Evolutionary conservation across 2,888 invertebrate genomes (phyloP).

Genomic region (Fabriciana adippe): DNA sequence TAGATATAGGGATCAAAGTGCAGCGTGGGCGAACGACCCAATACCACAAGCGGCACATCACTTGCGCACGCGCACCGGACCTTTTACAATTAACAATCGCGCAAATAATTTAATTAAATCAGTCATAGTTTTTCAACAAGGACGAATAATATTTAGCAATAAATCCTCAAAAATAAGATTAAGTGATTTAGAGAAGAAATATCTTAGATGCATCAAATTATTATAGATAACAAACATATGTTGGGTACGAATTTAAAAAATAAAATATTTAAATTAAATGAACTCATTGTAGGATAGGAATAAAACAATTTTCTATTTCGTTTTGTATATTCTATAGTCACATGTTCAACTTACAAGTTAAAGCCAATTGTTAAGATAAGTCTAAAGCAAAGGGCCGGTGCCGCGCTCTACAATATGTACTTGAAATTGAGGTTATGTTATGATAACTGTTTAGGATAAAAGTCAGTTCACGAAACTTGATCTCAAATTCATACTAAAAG

Average conservation of each 20-base stretch:
- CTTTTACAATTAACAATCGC: constrained; percentile 59
- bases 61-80: constrained; percentile 68
- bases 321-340: constrained; percentile 65
- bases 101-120: constrained; percentile 39
- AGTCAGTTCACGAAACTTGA: constrained; percentile 59
- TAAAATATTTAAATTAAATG: constrained; percentile 23
- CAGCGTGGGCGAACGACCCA: constrained; percentile 79
- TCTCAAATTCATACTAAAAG: constrained; percentile 60
- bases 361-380: constrained; percentile 62
- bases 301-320: constrained; percentile 70
- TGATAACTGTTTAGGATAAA: constrained; percentile 74
- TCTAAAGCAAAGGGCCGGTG: constrained; percentile 62
- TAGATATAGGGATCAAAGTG: constrained; percentile 80
- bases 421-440: constrained; percentile 79
- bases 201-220: neutral
- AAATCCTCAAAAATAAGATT: neutral
- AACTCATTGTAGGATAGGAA: constrained; percentile 54
- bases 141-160: neutral
- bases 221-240: neutral
- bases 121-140: constrained; percentile 5
- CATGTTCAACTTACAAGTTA: constrained; percentile 55
- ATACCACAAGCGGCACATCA: constrained; percentile 67
- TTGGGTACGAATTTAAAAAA: neutral
- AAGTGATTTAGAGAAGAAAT: neutral
- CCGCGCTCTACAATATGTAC: constrained; percentile 62